These are phyloP conservation scores for Gymnoscopelus microlampas DNA, from an alignment of 2,797 vertebrate genomes.

Conservation along the genomic window DNA sequence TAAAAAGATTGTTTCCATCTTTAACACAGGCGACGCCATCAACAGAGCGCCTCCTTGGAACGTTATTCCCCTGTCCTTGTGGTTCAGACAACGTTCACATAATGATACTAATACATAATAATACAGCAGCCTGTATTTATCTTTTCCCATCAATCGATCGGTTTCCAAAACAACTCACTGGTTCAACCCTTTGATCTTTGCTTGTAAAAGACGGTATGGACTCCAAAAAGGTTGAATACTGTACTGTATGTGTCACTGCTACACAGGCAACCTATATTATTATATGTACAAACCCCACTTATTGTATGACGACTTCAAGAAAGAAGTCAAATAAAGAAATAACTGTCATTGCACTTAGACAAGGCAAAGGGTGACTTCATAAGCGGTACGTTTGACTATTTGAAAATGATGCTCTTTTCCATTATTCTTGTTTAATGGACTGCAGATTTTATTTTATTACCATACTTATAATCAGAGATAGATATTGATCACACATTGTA, in stretches of 20 bases:
- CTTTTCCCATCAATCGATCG: constrained; percentile 68
- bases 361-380: constrained; percentile 41
- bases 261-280: constrained; percentile 26
- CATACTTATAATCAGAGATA: neutral
- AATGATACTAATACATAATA: constrained; percentile 59
- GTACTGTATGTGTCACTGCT: constrained; percentile 71
- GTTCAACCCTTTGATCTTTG: constrained; percentile 27
- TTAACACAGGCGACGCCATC: constrained; percentile 36
- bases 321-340: constrained; percentile 16
- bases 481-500: neutral
- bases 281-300: constrained; percentile 49
- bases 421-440: neutral
- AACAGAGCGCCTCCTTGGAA: constrained; percentile 53
- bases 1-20: too few relatives aligned
- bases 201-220: constrained; percentile 61
- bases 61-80: constrained; percentile 73
- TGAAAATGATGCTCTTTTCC: neutral
- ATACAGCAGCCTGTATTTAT: constrained; percentile 59
- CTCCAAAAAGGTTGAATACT: constrained; percentile 56
- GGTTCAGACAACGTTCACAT: constrained; percentile 57
- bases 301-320: constrained; percentile 32
- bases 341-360: constrained; percentile 38
- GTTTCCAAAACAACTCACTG: constrained; percentile 66
- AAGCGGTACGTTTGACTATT: constrained; percentile 59
- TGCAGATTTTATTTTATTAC: neutral